Conservation (phyloP, 1,140 invertebrate species). For the Onthophagus taurus region DNA sequence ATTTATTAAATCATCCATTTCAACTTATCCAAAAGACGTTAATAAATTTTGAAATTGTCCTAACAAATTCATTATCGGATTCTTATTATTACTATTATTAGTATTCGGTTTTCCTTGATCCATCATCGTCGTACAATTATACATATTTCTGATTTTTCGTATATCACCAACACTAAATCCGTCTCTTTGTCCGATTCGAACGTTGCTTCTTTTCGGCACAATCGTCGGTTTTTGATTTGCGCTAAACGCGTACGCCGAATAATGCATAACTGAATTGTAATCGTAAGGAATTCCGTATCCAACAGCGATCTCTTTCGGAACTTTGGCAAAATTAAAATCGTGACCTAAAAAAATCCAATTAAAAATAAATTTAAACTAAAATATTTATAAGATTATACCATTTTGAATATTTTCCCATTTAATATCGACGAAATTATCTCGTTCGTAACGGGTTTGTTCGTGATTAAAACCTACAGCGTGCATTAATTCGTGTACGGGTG, state of each 20-base stretch:
- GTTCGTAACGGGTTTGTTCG: conserved; percentile 72
- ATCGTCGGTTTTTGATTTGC: conserved; percentile 63
- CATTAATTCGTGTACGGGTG: conserved; percentile 74
- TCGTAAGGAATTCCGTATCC: conserved; percentile 66
- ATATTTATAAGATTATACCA: conserved; percentile 37
- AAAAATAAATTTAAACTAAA: not conserved
- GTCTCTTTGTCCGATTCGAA: conserved; percentile 54
- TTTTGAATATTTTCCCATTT: conserved; percentile 62
- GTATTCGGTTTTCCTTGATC: no score
- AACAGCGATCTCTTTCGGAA: conserved; percentile 41
- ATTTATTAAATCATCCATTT: no score
- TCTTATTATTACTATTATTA: no score
- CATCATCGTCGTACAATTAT: conserved; percentile 44
- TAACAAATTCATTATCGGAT: no score
- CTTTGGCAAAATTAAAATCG: conserved; percentile 61
- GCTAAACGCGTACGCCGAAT: conserved; percentile 67
- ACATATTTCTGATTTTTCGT: conserved; percentile 66
- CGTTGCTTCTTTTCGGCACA: conserved; percentile 43
- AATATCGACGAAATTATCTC: conserved; percentile 67
- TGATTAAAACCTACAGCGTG: conserved; percentile 80
- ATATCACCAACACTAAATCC: conserved; percentile 62
- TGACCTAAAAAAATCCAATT: conserved; percentile 38
- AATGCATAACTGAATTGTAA: conserved; percentile 78
- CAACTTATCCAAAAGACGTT: no score
- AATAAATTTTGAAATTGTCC: no score